Percentiles rank a stretch among this genome's conserved stretches.
Conservation (phyloP, 2,888 invertebrate species). For the Pyrrhosoma nymphula region DNA sequence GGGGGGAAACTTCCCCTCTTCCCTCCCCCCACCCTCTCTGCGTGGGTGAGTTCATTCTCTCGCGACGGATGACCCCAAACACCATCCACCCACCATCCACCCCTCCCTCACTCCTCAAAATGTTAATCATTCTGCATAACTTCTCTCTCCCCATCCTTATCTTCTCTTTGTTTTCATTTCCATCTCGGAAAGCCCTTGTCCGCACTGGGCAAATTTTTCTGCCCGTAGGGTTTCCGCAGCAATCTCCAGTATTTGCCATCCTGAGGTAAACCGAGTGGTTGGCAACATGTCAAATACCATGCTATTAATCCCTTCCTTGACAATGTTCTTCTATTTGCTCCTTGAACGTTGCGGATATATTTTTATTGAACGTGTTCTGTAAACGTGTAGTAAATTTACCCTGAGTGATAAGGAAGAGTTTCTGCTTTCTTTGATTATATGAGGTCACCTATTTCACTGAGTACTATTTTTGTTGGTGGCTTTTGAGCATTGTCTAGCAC, state of each 20-base stretch:
- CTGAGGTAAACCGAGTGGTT: neutral
- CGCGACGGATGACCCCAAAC: conserved; percentile 25
- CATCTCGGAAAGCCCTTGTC: neutral
- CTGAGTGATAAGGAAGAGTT: no score
- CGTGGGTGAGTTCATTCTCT: neutral
- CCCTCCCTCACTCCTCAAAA: neutral
- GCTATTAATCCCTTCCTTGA: no score
- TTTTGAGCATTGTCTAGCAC: no score
- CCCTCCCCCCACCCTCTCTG: neutral
- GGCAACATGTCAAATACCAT: no score
- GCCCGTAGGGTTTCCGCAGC: neutral
- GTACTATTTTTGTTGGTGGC: no score
- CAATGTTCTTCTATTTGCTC: no score
- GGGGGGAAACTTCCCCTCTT: neutral
- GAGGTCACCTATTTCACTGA: no score
- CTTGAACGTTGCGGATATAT: no score
- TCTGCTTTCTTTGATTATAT: no score
- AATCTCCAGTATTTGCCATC: neutral
- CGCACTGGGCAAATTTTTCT: neutral
- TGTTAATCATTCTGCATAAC: neutral
- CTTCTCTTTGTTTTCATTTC: neutral
- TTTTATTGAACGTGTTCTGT: no score
- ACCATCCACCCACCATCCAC: neutral
- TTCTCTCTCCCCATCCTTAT: neutral
- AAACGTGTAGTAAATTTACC: no score